Evolutionary conservation across 2,797 vertebrate genomes (phyloP).

Genomic region (Triplophysa bombifrons): DNA sequence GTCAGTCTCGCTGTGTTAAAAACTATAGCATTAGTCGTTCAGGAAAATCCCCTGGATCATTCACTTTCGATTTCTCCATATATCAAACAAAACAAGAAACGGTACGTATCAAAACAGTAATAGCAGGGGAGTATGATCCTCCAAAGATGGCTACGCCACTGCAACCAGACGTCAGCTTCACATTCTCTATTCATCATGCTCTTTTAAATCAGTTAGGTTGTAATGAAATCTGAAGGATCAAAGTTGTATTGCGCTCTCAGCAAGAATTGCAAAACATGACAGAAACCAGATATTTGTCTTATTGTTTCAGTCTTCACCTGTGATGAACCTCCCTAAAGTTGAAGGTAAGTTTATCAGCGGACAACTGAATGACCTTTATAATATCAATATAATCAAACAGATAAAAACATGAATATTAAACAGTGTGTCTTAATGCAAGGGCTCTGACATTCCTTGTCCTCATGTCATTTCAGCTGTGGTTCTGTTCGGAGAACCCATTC

Average conservation of each 20-base stretch:
- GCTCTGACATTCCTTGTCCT: not conserved
- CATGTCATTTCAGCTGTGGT: constrained; percentile 77
- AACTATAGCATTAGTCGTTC: too few relatives aligned
- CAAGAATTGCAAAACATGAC: constrained; percentile 27
- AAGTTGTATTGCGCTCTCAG: not conserved
- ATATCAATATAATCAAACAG: not conserved
- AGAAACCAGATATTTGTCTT: constrained; percentile 50
- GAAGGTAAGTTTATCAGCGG: constrained; percentile 78
- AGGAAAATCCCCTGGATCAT: too few relatives aligned
- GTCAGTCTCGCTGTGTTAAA: too few relatives aligned
- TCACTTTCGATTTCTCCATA: too few relatives aligned
- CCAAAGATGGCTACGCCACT: too few relatives aligned
- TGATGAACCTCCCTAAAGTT: constrained; percentile 79
- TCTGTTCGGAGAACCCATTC: constrained; percentile 87
- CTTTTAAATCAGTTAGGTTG: not conserved
- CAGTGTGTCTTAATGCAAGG: not conserved
- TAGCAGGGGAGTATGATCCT: too few relatives aligned
- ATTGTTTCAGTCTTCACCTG: constrained; percentile 76
- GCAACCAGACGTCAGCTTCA: too few relatives aligned
- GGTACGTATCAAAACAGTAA: too few relatives aligned
- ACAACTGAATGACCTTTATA: not conserved
- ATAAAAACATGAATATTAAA: not conserved
- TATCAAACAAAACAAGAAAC: too few relatives aligned
- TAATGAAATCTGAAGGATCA: too few relatives aligned
- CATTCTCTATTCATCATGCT: too few relatives aligned